Percentiles rank a stretch among this genome's conserved stretches.
These are phyloP conservation scores for Siniperca chuatsi DNA, from an alignment of 2,113 vertebrate genomes.

Conservation along the genomic window DNA sequence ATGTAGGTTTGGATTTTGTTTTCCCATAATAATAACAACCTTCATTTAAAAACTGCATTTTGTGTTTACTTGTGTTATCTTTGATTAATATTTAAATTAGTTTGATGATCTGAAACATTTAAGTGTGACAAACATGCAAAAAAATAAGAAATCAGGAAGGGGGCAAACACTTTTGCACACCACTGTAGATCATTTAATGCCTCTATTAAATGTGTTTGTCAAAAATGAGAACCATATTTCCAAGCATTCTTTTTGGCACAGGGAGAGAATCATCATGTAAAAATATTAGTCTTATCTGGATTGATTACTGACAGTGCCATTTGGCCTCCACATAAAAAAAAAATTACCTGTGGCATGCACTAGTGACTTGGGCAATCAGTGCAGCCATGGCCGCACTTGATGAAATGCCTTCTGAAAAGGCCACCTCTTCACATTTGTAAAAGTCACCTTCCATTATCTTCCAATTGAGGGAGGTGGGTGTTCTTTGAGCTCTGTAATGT, in stretches of 20 bases:
- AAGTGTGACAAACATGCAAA: too few relatives aligned
- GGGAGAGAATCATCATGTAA: background rate
- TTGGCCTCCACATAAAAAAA: slow-evolving; percentile 33
- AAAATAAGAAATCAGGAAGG: too few relatives aligned
- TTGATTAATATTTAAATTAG: too few relatives aligned
- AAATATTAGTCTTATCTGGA: slow-evolving; percentile 33
- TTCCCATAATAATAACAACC: too few relatives aligned
- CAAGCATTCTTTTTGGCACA: background rate
- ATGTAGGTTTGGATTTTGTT: too few relatives aligned
- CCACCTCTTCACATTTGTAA: slow-evolving; percentile 81
- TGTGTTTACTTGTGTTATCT: too few relatives aligned
- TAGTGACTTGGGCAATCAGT: slow-evolving; percentile 55
- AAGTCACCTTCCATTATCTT: slow-evolving; percentile 80
- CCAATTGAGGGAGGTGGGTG: slow-evolving; percentile 51
- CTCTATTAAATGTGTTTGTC: slow-evolving; percentile 2
- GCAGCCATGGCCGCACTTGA: slow-evolving; percentile 57
- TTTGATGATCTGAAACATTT: too few relatives aligned
- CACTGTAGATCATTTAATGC: background rate
- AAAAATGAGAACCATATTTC: background rate
- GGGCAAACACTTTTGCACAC: too few relatives aligned
- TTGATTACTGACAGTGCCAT: slow-evolving; percentile 43
- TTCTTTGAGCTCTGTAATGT: slow-evolving; percentile 63
- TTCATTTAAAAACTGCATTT: too few relatives aligned
- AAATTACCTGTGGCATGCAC: slow-evolving; percentile 35
- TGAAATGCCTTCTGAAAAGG: slow-evolving; percentile 79